phyloP scores from a whole-genome alignment of 1,140 invertebrate species.

The Ips typographus region DNA sequence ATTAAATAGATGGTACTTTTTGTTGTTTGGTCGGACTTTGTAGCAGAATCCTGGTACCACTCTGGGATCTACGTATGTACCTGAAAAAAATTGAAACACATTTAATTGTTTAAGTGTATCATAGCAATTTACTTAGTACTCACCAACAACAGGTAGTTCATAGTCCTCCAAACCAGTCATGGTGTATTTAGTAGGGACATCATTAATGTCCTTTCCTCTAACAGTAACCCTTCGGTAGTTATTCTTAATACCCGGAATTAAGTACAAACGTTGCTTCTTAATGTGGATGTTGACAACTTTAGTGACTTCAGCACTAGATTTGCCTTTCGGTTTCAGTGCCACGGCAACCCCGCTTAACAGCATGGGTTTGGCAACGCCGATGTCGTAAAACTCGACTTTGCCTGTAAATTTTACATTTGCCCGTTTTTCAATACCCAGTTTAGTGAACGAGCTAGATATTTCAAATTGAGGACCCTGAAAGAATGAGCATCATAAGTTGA shows the following conservation, averaged over 20 bases:
- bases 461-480: slow-evolving; percentile 57
- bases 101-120: slow-evolving; percentile 1
- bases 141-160: slow-evolving; percentile 74
- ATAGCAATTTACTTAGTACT: slow-evolving; percentile 42
- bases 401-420: slow-evolving; percentile 63
- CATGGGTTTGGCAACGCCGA: slow-evolving; percentile 59
- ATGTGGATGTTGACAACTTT: slow-evolving; percentile 62
- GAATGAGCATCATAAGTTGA: slow-evolving; percentile 50
- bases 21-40: slow-evolving; percentile 65
- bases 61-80: slow-evolving; percentile 72
- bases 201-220: slow-evolving; percentile 60
- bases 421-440: slow-evolving; percentile 61
- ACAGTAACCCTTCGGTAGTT: slow-evolving; percentile 62
- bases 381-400: slow-evolving; percentile 68
- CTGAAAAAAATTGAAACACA: slow-evolving; percentile 49
- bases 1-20: slow-evolving; percentile 63
- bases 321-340: slow-evolving; percentile 54
- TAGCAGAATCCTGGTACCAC: slow-evolving; percentile 75
- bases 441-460: slow-evolving; percentile 50
- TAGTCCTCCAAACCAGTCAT: slow-evolving; percentile 67
- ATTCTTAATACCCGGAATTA: slow-evolving; percentile 64
- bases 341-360: slow-evolving; percentile 61
- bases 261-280: slow-evolving; percentile 60
- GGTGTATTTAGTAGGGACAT: slow-evolving; percentile 68
- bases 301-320: slow-evolving; percentile 54